Evolutionary conservation across 2,113 vertebrate species (phyloP).

Genomic region (Heptranchias perlo): DNA sequence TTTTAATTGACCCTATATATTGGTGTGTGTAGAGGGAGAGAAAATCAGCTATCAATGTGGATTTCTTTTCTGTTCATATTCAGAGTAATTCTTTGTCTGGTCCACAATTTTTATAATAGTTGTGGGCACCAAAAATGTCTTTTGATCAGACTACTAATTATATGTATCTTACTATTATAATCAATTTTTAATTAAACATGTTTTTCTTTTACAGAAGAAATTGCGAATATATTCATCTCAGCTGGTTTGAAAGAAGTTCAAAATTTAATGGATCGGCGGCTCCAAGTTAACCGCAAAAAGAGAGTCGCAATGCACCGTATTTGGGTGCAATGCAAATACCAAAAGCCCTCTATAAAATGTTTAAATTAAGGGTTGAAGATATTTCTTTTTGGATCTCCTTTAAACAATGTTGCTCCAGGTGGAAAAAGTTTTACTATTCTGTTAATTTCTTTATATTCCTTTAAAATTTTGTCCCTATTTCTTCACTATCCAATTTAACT

Average conservation of each 20-base stretch:
- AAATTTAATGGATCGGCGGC: constrained; percentile 78
- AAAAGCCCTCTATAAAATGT: constrained; percentile 56
- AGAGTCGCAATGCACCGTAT: constrained; percentile 81
- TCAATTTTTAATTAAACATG: background rate
- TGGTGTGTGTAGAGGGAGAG: background rate
- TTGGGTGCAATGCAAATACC: constrained; percentile 90
- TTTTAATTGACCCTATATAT: background rate
- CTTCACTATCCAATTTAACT: background rate
- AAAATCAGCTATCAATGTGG: background rate
- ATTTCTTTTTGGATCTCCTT: background rate
- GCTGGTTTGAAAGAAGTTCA: constrained; percentile 82
- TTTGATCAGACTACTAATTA: background rate
- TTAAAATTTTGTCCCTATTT: background rate
- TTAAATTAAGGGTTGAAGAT: constrained; percentile 44
- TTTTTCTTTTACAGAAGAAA: constrained; percentile 65
- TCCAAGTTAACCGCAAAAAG: constrained; percentile 87
- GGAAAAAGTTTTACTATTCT: background rate
- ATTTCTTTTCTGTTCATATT: background rate
- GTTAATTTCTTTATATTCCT: background rate
- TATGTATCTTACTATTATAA: background rate
- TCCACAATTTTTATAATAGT: background rate
- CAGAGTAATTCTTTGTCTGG: background rate
- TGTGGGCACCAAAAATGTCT: background rate
- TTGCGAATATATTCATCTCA: constrained; percentile 68
- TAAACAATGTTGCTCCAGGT: background rate